Conservation (phyloP, 2,888 invertebrate species). For the Candidula unifasciata region DNA sequence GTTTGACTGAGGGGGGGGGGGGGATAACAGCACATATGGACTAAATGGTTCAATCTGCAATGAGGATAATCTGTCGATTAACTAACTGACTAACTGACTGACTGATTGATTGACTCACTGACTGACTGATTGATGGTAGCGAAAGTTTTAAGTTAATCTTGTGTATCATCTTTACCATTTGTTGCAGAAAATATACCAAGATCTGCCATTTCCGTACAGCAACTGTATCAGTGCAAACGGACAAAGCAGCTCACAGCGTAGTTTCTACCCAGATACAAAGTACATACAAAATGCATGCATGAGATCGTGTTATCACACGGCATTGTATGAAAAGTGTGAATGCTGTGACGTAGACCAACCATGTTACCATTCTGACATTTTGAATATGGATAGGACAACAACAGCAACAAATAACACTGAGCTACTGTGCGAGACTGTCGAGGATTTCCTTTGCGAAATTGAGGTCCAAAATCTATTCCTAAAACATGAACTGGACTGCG, state of each 20-base stretch:
- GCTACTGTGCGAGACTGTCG: neutral
- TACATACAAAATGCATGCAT: constrained; percentile 11
- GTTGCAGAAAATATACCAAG: neutral
- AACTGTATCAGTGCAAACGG: neutral
- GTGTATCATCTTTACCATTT: neutral
- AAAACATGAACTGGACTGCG: neutral
- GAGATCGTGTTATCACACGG: constrained; percentile 20
- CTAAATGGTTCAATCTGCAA: too few species aligned
- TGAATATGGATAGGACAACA: too few species aligned
- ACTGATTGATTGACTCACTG: too few species aligned
- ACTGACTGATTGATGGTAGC: too few species aligned
- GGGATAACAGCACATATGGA: too few species aligned
- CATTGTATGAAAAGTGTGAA: neutral
- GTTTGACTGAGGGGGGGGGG: too few species aligned
- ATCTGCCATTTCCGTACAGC: neutral
- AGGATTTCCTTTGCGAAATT: neutral
- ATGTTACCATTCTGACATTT: neutral
- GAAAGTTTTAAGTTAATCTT: too few species aligned
- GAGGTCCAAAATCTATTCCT: neutral
- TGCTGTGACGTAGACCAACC: constrained; percentile 28
- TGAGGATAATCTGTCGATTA: too few species aligned
- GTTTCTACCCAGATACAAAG: neutral
- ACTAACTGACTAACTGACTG: too few species aligned
- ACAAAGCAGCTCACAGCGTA: neutral
- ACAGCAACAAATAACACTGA: neutral